Evolutionary conservation across 2,888 invertebrate genomes (phyloP), one percentile per base, ranked within the genome.

Genomic region (Argynnis bischoffii): DNA sequence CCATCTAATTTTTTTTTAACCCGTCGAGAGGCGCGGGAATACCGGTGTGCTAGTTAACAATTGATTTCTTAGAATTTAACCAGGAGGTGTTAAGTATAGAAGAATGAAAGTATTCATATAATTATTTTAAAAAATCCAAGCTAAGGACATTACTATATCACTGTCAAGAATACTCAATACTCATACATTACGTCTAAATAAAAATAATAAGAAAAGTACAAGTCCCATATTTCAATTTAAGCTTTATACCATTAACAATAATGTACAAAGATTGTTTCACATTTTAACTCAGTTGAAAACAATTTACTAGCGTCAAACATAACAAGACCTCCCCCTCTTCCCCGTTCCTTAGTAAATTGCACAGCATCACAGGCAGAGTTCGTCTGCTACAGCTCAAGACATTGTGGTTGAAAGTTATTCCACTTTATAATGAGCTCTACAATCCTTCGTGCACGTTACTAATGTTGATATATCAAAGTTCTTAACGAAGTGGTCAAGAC

Each of bases 311-410:
- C 48, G 64, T 69, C 74, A 74, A 78, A 67, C 72, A 63, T 72
- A 73, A 63, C 55, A 53, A 72, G 78, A 76, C 72, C 76, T 70
- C 63, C 75, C 75, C 46, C 57, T 31, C 67, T 67, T 55, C 64
- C 59, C 56, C 16, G 15, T 31, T 60, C 51, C 66, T 55, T 21
- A 53, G 65, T 68, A 57, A 60, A 55, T 67, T 60, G 60, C 18
- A 64, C 46, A 21, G 41, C 46, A 66, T 21, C 18, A 63, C 55
- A 55, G 51, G 48, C 54, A 50, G 47, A 50, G 31, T 61, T 47
- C 60, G 47, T 61, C 15, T 35, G 15, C n/a, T 35, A 47, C 21
- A 47, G 70, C 47, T 64, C 70, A 70, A 63, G 35, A 26, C 41
- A 51, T 55, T 55, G 16, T 71, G 69, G 70, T 13, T 48, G 48